Evolutionary conservation across 2,888 invertebrate species (phyloP), one percentile per base, ranked within the genome.

Genomic region (Bruchidius siliquastri): DNA sequence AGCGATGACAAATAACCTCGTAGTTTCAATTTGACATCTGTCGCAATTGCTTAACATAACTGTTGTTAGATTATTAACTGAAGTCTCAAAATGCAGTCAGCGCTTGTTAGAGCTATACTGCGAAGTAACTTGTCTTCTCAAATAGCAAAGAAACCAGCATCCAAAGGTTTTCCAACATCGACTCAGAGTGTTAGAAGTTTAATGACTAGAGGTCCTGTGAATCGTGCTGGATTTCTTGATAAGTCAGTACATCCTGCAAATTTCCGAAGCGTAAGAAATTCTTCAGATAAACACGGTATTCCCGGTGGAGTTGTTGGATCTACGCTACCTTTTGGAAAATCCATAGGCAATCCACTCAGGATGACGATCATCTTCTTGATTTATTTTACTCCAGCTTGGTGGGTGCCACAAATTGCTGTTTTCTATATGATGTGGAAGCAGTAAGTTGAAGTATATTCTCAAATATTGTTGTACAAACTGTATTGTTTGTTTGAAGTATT

Each of bases 301-400:
- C 49, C 49, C 18, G 49, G 49, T 8, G 49, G 49, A 13, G 49
- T 49, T 13, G 18, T 49, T 49, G 49, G 49, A 4, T 49, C 49
- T 13, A 94, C 94, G 84, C 85, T 95, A 78, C 95, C 95, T 0
- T 93, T 95, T 81, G 87, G 87, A 3, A 78, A 78, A 71, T 76
- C 74, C 81, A 89, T 94, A 77, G 80, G 84, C 76, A 94, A 94
- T 87, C 90, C 91, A 69, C 92, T 90, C 87, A 91, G 90, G 86
- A 83, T 95, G 81, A 92, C 93, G 0, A 88, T 88, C 0, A 81
- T 88, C 74, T 93, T 93, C 86, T 89, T 91, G 73, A 79, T 91
- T 66, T 95, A 89, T 87, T 90, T 92, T 77, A 93, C 93, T 73
- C 90, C 91, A 69, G 94, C 92, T 49, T 88, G 94, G 71, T 90